A percentile compares a stretch with the other conserved stretches of the same genome.
Conservation (phyloP, 2,797 vertebrate genomes). For the Anniella stebbinsi region DNA sequence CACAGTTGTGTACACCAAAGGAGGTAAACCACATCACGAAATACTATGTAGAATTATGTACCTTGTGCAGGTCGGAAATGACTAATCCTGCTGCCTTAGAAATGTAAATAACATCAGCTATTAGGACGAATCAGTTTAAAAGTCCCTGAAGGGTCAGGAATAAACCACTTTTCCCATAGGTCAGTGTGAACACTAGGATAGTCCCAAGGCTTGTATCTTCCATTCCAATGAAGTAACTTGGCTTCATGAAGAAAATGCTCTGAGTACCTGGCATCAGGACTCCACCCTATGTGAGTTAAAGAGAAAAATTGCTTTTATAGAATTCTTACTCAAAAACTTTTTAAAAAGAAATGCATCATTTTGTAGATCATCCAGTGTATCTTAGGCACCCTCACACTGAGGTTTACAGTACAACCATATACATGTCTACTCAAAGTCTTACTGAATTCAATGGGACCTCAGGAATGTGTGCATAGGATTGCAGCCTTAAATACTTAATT, state of each 20-base stretch:
- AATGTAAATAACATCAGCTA: slow-evolving; percentile 58
- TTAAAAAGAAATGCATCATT: not conserved
- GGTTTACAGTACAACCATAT: not conserved
- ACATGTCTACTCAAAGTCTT: not conserved
- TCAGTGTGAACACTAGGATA: slow-evolving; percentile 89
- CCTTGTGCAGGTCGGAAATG: not conserved
- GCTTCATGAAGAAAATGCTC: slow-evolving; percentile 89
- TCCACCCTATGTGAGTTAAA: slow-evolving; percentile 86
- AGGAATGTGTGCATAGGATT: not conserved
- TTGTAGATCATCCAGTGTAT: too few species aligned
- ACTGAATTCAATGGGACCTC: not conserved
- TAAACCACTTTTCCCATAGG: slow-evolving; percentile 95
- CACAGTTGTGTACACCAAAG: slow-evolving; percentile 20
- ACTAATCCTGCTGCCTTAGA: not conserved
- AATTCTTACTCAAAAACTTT: not conserved
- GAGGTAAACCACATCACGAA: slow-evolving; percentile 2
- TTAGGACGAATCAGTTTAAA: slow-evolving; percentile 86
- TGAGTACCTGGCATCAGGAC: slow-evolving; percentile 88
- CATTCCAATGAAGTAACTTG: slow-evolving; percentile 95
- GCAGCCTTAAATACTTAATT: not conserved
- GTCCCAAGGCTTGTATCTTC: slow-evolving; percentile 96
- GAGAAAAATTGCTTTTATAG: slow-evolving; percentile 5
- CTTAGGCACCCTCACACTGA: not conserved
- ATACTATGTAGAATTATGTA: not conserved
- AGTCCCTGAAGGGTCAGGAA: slow-evolving; percentile 91